Evolutionary conservation across 2,797 vertebrate species (phyloP), one percentile per base, ranked within the genome.

Genomic region (Somateria mollissima): DNA sequence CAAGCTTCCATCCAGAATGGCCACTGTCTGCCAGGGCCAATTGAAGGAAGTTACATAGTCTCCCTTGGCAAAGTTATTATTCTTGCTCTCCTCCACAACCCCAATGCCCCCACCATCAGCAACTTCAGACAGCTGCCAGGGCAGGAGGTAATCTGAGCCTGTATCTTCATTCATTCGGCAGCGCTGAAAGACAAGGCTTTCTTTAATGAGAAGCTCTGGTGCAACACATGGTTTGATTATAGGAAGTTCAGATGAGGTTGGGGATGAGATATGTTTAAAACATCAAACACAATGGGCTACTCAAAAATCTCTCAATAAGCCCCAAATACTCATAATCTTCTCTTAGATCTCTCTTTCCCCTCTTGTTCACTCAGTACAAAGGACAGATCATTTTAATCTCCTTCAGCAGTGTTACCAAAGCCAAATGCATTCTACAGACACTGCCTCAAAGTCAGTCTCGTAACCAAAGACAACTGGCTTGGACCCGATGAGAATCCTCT

Each of bases 141-240:
- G 97, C 30, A 61, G 83, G 92, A 99, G 67, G 86, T 99, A 99
- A 28, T 99, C 98, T 4, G 97, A 82, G 6, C 98, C 98, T 0
- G 98, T 98, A 82, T 99, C 98, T 86, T 99, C 99, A 34, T 99
- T 99, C 99, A 99, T 99, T 61, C 98, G 98, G 97, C 98, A 99
- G 37, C 99, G 98, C 99, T 99, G 96, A n/a, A 97, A 96, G 83
- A 90, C 37, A 90, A 87, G 74, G 54, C 12, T 85, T 30, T 87
- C 12, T 85, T 30, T 87, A 30, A 32, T 79, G 71, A 91, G 61
- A 81, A 45, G 70, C 60, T 87, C 58, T 53, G 10, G 11, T 30
- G 30, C 60, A 69, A 75, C 77, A 95, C 32, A 30, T 22, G 18
- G 28, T n/a, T 90, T 77, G 57, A 25, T 77, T 49, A 72, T 24